A percentile compares a stretch with the other conserved stretches of the same genome.
Evolutionary conservation across 30 jellyfish, hydroid and myxozoan species (phyloP).

Genomic region (Cassiopea andromeda): DNA sequence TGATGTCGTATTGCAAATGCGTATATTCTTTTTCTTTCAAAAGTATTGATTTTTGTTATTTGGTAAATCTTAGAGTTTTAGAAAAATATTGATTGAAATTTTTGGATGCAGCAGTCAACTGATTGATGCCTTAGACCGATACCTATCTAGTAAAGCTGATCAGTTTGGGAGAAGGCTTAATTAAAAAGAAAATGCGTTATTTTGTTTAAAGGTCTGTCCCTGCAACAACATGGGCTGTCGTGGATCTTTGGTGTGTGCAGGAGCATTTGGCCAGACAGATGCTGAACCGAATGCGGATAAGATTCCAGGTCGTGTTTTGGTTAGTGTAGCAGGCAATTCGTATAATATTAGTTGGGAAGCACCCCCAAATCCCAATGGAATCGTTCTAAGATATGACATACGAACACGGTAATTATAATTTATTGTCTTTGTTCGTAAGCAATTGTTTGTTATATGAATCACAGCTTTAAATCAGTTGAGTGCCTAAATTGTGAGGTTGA

Average conservation of each 20-base stretch:
- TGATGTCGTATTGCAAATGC: no score
- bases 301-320: conserved; percentile 45
- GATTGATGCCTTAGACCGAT: neutral
- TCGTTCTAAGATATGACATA: conserved; percentile 67
- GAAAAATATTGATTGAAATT: no score
- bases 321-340: conserved; percentile 20
- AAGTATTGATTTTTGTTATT: no score
- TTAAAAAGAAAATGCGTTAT: neutral
- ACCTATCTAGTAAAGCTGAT: neutral
- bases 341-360: conserved; percentile 63
- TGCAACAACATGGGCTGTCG: conserved; percentile 62
- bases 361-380: conserved; percentile 62
- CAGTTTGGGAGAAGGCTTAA: neutral
- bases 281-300: conserved; percentile 47
- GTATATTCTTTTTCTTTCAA: no score
- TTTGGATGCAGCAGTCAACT: no score
- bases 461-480: no score
- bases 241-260: conserved; percentile 46
- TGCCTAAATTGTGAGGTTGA: no score
- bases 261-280: conserved; percentile 54
- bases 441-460: no score
- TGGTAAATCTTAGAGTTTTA: no score
- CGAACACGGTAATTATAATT: conserved; percentile 16
- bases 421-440: neutral
- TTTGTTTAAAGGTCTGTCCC: conserved; percentile 52